A percentile compares a stretch with the other conserved stretches of the same genome.
Evolutionary conservation across 1,140 invertebrate genomes (phyloP).

Genomic region (Brevipalpus yothersi): DNA sequence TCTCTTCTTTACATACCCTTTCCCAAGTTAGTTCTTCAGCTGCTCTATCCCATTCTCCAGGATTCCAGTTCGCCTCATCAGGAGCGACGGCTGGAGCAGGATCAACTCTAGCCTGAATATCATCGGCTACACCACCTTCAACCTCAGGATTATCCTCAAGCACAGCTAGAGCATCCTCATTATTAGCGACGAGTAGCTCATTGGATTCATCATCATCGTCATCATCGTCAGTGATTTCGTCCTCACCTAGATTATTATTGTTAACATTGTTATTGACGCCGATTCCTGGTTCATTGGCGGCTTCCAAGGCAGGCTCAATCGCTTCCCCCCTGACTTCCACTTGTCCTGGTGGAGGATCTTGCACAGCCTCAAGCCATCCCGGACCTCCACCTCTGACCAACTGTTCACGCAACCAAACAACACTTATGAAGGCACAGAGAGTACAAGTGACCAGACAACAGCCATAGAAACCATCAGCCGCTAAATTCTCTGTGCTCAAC

Average conservation of each 20-base stretch:
- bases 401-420: slow-evolving; percentile 92
- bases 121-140: not conserved
- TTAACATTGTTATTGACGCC: slow-evolving; percentile 1
- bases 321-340: slow-evolving; percentile 56
- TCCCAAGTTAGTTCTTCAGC: slow-evolving; percentile 97
- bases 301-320: slow-evolving; percentile 1
- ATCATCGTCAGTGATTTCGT: slow-evolving; percentile 11
- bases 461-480: slow-evolving; percentile 79
- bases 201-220: slow-evolving; percentile 13
- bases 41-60: slow-evolving; percentile 90
- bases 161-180: slow-evolving; percentile 12
- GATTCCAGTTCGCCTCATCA: slow-evolving; percentile 81
- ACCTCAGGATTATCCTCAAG: slow-evolving; percentile 4
- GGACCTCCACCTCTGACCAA: slow-evolving; percentile 89
- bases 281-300: slow-evolving; percentile 1
- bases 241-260: slow-evolving; percentile 16
- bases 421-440: slow-evolving; percentile 78
- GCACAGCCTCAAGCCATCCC: slow-evolving; percentile 46
- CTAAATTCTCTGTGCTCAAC: slow-evolving; percentile 70
- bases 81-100: slow-evolving; percentile 8
- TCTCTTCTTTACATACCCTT: slow-evolving; percentile 17
- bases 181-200: slow-evolving; percentile 13
- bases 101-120: not conserved
- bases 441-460: slow-evolving; percentile 91
- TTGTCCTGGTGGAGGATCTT: not conserved